These are phyloP conservation scores for Apocrypta bakeri DNA, from an alignment of 1,140 invertebrate species.

Conservation along the genomic window DNA sequence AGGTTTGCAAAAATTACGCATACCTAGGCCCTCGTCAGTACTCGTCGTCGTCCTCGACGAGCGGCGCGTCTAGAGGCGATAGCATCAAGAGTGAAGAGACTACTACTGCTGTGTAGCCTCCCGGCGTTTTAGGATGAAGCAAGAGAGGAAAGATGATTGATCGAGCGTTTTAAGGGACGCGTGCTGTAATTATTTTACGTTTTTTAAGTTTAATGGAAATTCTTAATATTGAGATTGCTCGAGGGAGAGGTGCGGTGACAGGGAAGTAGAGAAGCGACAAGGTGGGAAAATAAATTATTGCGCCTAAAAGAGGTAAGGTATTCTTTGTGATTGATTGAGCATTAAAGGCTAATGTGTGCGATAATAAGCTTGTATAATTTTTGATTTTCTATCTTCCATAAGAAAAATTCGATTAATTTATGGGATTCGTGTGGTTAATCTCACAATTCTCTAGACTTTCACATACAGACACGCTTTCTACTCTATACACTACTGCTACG, in stretches of 20 bases:
- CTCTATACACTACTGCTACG: too few species aligned
- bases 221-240: conserved; percentile 13
- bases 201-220: conserved; percentile 30
- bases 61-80: conserved; percentile 16
- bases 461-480: too few species aligned
- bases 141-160: conserved; percentile 3
- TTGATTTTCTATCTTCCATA: too few species aligned
- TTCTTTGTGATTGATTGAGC: neutral
- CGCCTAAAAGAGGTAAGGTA: neutral
- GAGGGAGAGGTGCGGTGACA: neutral
- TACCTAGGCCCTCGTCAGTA: conserved; percentile 11
- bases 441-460: too few species aligned
- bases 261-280: neutral
- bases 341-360: neutral
- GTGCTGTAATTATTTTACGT: conserved; percentile 33
- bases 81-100: neutral
- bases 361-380: neutral
- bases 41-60: neutral
- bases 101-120: neutral
- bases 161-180: conserved; percentile 14
- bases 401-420: too few species aligned
- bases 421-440: too few species aligned
- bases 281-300: conserved; percentile 8
- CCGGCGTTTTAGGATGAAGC: neutral
- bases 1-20: conserved; percentile 33